Conservation (phyloP, 92 coral and sea anemone genomes). For the Phymanthus crucifer region DNA sequence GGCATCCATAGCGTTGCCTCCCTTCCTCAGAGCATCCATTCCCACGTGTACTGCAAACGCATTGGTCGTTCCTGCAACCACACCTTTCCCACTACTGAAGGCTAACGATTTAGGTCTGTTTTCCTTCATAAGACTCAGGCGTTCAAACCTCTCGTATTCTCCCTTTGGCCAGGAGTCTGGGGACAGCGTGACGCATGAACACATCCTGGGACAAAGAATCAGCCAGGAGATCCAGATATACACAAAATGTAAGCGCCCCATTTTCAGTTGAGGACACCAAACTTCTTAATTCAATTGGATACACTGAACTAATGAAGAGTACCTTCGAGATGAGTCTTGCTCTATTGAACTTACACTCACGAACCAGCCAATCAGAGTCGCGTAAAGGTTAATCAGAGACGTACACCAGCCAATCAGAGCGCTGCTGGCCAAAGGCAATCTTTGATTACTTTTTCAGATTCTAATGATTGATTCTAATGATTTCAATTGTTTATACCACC, state of each 20-base stretch:
- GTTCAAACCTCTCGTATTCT: constrained; percentile 60
- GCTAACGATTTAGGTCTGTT: constrained; percentile 64
- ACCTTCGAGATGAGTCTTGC: not conserved
- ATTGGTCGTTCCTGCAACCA: constrained; percentile 69
- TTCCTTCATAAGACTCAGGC: constrained; percentile 32
- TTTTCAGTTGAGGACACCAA: not conserved
- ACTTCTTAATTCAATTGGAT: not conserved
- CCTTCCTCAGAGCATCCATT: constrained; percentile 70
- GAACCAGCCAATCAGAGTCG: not conserved
- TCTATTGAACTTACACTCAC: not conserved
- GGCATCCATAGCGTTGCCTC: constrained; percentile 86
- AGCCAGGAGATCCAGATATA: not conserved
- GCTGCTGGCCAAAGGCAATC: not conserved
- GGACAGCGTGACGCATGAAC: constrained; percentile 34
- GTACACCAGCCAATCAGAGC: not conserved
- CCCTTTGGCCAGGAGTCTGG: constrained; percentile 67
- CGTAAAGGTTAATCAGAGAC: not conserved
- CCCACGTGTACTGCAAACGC: constrained; percentile 83
- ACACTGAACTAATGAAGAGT: not conserved
- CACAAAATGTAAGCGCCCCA: not conserved
- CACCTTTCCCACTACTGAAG: constrained; percentile 59
- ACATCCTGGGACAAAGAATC: not conserved
- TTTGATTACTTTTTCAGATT: not conserved
- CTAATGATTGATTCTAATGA: not conserved
- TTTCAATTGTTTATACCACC: not conserved